Percentiles rank a stretch among this genome's conserved stretches.
phyloP scores from a whole-genome alignment of 2,888 invertebrate genomes.

The Meliscaeva auricollis region DNA sequence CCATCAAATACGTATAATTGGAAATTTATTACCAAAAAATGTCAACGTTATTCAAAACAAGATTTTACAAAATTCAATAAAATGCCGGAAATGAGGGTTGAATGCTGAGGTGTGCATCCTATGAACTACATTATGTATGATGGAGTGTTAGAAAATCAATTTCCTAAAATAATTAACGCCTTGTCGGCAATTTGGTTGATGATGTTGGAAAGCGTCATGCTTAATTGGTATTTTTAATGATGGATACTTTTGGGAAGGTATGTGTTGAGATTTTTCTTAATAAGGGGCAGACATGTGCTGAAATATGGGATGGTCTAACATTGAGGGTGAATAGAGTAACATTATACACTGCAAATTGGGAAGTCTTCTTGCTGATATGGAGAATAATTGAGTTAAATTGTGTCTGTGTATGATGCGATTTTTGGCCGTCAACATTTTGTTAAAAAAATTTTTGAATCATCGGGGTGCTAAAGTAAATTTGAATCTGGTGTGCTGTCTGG shows the following conservation, averaged over 20 bases:
- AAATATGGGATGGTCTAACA: not conserved
- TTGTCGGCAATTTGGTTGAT: not conserved
- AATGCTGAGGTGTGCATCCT: not conserved
- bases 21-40: slow-evolving; percentile 28
- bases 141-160: slow-evolving; percentile 36
- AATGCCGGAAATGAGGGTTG: slow-evolving; percentile 30
- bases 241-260: slow-evolving; percentile 3
- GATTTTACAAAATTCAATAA: slow-evolving; percentile 26
- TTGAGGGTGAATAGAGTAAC: not conserved
- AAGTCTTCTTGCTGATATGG: not conserved
- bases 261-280: not conserved
- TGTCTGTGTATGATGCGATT: not conserved
- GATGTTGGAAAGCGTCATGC: slow-evolving; percentile 11
- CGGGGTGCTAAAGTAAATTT: too few species aligned
- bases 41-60: slow-evolving; percentile 14
- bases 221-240: slow-evolving; percentile 23
- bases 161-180: slow-evolving; percentile 40
- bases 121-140: not conserved
- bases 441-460: too few species aligned
- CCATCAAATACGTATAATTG: slow-evolving; percentile 9
- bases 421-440: too few species aligned
- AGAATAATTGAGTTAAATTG: not conserved
- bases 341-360: not conserved
- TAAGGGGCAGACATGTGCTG: too few species aligned
- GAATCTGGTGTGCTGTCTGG: too few species aligned